Evolutionary conservation across 2,888 invertebrate species (phyloP), one percentile per base, ranked within the genome.

Genomic region (Shargacucullia verbasci): DNA sequence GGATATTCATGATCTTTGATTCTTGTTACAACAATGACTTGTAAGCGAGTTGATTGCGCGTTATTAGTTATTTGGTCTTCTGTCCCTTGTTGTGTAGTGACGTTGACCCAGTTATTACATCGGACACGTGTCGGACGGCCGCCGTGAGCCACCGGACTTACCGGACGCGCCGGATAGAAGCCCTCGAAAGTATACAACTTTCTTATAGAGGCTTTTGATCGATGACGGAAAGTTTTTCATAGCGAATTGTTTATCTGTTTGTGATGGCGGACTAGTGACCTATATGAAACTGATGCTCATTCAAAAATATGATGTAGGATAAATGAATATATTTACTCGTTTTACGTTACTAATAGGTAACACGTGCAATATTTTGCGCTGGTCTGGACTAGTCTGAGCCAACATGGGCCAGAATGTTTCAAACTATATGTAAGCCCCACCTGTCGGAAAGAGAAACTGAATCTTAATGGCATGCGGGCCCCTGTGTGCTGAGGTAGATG

Each of bases 31-130:
- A 9, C 7, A 29, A 8, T 9, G n/a, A 10, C 12, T 35, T 13
- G 1, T 34, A 4, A 3, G 6, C 7, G 1, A 2, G 11, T 12
- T 1, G 0, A 14, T 14, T 1, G 6, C 4, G 9, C 11, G 7
- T 14, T 31, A 6, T 14, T 43, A 7, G 6, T 10, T 14, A 14
- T 31, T 14, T 20, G 7, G 1, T 6, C 6, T 43, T 4, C 43
- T 43, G 43, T 15, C 2, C n/a, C 0, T 37, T 0, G 8, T 50
- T 27, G 6, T n/a, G 6, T 15, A 10, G 10, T 34, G 29, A 0
- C 15, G 8, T 14, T 64, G 64, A 59, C 64, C 67, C 45, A 64
- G n/a, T 48, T 59, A 13, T 4, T 25, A 11, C 43, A 39, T 46
- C 50, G 35, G 31, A 35, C 59, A 65, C 63, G 63, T 58, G 50